phyloP scores from a whole-genome alignment of 2,113 vertebrate genomes.

The Pica pica region DNA sequence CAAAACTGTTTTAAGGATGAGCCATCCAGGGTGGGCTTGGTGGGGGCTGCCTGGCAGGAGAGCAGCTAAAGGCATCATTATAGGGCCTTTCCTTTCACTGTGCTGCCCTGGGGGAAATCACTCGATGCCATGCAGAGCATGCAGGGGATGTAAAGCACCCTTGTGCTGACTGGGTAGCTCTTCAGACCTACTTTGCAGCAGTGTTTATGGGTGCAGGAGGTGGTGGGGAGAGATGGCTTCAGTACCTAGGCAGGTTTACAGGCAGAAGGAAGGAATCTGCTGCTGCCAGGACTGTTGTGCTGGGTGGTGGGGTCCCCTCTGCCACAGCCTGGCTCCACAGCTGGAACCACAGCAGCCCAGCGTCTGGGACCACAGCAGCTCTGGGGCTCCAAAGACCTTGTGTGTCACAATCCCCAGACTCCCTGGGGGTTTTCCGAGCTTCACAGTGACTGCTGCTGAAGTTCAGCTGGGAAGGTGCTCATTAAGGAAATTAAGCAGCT shows the following conservation, averaged over 20 bases:
- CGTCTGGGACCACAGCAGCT: background rate
- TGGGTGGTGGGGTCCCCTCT: background rate
- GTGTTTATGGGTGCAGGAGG: background rate
- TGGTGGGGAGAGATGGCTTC: background rate
- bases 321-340: background rate
- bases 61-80: background rate
- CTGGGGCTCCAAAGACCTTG: fast-evolving
- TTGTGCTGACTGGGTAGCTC: background rate
- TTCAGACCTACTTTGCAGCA: background rate
- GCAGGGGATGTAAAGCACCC: background rate
- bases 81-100: background rate
- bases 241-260: fast-evolving
- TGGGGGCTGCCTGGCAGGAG: background rate
- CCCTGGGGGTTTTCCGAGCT: background rate
- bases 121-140: background rate
- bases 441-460: background rate
- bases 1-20: background rate
- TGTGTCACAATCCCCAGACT: background rate
- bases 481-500: background rate
- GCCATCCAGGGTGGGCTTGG: background rate
- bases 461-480: background rate
- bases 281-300: background rate
- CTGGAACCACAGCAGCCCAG: background rate
- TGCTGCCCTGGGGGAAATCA: background rate
- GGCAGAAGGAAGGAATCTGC: background rate